phyloP scores from a whole-genome alignment of 2,113 vertebrate species.

The Cyanoliseus patagonus region DNA sequence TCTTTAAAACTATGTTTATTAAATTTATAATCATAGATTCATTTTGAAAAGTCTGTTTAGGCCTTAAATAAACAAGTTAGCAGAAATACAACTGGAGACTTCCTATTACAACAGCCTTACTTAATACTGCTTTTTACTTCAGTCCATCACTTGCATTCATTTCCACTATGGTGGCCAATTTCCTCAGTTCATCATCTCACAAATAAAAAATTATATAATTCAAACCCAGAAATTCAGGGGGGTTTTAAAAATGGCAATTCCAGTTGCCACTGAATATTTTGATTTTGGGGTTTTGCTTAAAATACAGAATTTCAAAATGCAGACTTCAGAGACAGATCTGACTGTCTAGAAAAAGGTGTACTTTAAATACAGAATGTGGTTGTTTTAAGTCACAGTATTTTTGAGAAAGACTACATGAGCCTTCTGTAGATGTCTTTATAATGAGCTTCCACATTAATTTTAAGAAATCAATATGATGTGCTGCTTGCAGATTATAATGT shows the following conservation, averaged over 20 bases:
- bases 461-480: conserved; percentile 65
- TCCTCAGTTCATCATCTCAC: background rate
- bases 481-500: conserved; percentile 60
- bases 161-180: background rate
- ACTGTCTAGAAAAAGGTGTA: background rate
- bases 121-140: background rate
- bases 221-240: background rate
- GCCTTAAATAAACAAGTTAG: background rate
- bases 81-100: background rate
- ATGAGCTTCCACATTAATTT: conserved; percentile 65
- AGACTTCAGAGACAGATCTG: background rate
- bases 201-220: background rate
- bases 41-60: background rate
- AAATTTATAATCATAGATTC: background rate
- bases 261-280: background rate
- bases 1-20: background rate
- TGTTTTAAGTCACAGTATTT: conserved; percentile 15
- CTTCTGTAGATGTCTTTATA: conserved; percentile 39
- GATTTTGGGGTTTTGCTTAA: background rate
- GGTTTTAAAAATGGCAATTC: background rate
- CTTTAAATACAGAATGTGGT: background rate
- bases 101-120: background rate
- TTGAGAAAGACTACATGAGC: conserved; percentile 17
- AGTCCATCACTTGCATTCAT: background rate
- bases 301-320: background rate